Base-by-base conservation (phyloP, 2,888 invertebrate species). In the Perithous albicinctus region DNA sequence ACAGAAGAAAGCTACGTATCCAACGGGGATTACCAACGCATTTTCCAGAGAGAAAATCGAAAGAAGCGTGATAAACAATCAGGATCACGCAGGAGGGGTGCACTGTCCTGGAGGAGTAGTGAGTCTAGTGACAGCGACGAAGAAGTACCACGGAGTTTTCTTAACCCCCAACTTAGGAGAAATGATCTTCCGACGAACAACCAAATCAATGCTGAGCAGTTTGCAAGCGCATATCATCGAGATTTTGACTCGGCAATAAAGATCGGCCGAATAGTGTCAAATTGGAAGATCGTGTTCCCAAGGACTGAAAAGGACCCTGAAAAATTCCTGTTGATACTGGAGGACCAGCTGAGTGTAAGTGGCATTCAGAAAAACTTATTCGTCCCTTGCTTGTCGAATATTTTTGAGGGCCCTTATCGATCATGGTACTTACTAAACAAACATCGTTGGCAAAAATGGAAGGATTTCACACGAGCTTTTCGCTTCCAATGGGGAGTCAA, bases 331-430 rank as follows among this genome's bases (percentile, higher is more conserved):
- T 12, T 74, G n/a, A n/a, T n/a, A n/a, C n/a, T n/a, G n/a, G n/a
- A n/a, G n/a, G n/a, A n/a, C n/a, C n/a, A n/a, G n/a, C 67, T 81
- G 48, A 59, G 20, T n/a, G 67, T 38, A 10, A 81, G 78, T 38
- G 76, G 77, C 8, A 78, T 73, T 15, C 4, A 29, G 12, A 78
- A 78, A 32, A 26, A 82, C 43, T 10, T 38, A 7, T 70, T 84
- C 56, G 61, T 82, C 3, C 82, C 76, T 5, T 79, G 78, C 51
- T 59, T 82, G 18, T 79, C 79, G 8, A 82, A 59, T 29, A 18
- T 79, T 15, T 82, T 82, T 38, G 82, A 79, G 23, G 79, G 82
- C 3, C 46, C 79, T 1, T 79, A 82, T 23, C 32, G 76, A 23
- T 23, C 72, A 3, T 81, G 81, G 77, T 73, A 77, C 18, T 32